These are phyloP conservation scores for Nanorana parkeri DNA, from an alignment of 2,113 vertebrate genomes.

Conservation along the genomic window DNA sequence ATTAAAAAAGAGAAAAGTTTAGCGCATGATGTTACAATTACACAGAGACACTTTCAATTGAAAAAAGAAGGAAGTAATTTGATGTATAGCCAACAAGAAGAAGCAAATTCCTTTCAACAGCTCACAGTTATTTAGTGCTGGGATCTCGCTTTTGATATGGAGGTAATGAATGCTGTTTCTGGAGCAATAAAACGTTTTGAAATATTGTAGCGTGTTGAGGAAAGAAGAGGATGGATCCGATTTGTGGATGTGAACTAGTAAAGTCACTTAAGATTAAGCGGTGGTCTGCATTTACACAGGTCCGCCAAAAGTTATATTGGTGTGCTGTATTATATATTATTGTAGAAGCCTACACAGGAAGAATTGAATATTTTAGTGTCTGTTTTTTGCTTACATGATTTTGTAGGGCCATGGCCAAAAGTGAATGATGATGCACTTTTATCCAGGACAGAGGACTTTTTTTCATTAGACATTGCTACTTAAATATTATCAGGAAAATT, in stretches of 20 bases:
- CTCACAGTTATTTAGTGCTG: constrained; percentile 61
- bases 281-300: constrained; percentile 9
- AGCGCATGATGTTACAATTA: constrained; percentile 79
- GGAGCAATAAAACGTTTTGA: constrained; percentile 37
- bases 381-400: too few relatives aligned
- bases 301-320: not conserved
- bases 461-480: too few relatives aligned
- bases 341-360: too few relatives aligned
- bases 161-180: constrained; percentile 30
- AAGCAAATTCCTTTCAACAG: constrained; percentile 62
- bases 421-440: too few relatives aligned
- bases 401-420: too few relatives aligned
- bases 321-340: not conserved
- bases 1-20: constrained; percentile 75
- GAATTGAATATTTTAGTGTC: too few relatives aligned
- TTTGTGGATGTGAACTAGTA: constrained; percentile 12
- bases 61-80: constrained; percentile 70
- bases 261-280: constrained; percentile 15
- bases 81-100: constrained; percentile 65
- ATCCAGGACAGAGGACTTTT: too few relatives aligned
- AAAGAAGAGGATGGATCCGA: not conserved
- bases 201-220: constrained; percentile 19
- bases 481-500: too few relatives aligned
- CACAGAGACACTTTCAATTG: constrained; percentile 67
- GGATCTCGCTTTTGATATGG: constrained; percentile 27